These are phyloP conservation scores for Dryadula phaetusa DNA, from an alignment of 2,888 invertebrate species.

Conservation along the genomic window DNA sequence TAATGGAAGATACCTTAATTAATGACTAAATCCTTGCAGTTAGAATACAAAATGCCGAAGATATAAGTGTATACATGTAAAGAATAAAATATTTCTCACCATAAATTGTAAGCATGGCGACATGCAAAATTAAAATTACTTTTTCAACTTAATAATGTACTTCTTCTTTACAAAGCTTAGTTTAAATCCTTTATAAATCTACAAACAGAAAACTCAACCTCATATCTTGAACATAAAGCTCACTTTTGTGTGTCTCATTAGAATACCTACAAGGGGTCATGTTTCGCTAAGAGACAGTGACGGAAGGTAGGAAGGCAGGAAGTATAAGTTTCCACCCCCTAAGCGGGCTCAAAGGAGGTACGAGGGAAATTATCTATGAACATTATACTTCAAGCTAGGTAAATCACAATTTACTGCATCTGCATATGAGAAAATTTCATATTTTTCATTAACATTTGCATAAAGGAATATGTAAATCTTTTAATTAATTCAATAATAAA, in stretches of 20 bases:
- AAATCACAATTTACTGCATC: constrained; percentile 30
- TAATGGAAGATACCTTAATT: too few relatives aligned
- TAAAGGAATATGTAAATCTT: neutral
- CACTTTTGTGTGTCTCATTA: constrained; percentile 27
- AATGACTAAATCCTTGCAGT: too few relatives aligned
- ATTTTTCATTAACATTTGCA: neutral
- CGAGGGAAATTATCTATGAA: constrained; percentile 45
- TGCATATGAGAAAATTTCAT: constrained; percentile 7
- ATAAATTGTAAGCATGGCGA: constrained; percentile 10
- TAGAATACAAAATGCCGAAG: neutral
- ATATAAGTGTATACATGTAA: neutral
- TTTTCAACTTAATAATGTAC: constrained; percentile 29
- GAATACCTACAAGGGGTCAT: constrained; percentile 33
- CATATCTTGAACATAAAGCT: constrained; percentile 23
- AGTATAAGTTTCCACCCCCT: constrained; percentile 52
- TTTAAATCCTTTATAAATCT: constrained; percentile 25
- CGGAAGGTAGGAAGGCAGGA: constrained; percentile 45
- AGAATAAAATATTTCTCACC: neutral
- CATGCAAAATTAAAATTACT: constrained; percentile 23
- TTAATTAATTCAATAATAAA: too few relatives aligned
- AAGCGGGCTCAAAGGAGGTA: constrained; percentile 52
- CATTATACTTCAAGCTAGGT: constrained; percentile 27
- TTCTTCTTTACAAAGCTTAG: constrained; percentile 16
- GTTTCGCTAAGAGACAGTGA: constrained; percentile 39
- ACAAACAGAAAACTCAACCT: constrained; percentile 11